Conservation (phyloP, 1,140 invertebrate species). For the Drosophila takahashii region DNA sequence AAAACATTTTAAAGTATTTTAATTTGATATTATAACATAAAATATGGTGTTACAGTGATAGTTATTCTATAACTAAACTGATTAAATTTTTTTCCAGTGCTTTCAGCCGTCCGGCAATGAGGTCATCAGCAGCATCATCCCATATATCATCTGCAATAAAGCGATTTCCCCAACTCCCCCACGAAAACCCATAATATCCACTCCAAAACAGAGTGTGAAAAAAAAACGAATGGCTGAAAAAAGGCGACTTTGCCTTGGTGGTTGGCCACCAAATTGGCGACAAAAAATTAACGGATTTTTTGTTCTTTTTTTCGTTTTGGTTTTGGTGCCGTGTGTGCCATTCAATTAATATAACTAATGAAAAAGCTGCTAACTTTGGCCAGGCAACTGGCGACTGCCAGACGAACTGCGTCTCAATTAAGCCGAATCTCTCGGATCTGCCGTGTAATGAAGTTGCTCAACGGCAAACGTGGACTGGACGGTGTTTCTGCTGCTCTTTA, state of each 20-base stretch:
- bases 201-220: slow-evolving; percentile 16
- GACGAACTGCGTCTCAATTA: slow-evolving; percentile 68
- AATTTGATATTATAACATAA: too few relatives aligned
- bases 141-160: slow-evolving; percentile 49
- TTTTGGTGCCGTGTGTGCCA: slow-evolving; percentile 42
- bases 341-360: slow-evolving; percentile 81
- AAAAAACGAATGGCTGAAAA: slow-evolving; percentile 13
- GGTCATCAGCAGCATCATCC: slow-evolving; percentile 25
- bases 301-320: slow-evolving; percentile 1
- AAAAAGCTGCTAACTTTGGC: slow-evolving; percentile 69
- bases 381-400: slow-evolving; percentile 27
- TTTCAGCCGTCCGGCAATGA: slow-evolving; percentile 23
- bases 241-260: slow-evolving; percentile 34
- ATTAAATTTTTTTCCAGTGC: background rate
- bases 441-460: slow-evolving; percentile 58
- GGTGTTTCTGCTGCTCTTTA: slow-evolving; percentile 34
- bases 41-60: too few relatives aligned
- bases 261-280: slow-evolving; percentile 43
- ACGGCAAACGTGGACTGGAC: slow-evolving; percentile 6
- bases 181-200: slow-evolving; percentile 35
- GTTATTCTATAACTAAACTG: too few relatives aligned
- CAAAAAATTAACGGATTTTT: slow-evolving; percentile 43
- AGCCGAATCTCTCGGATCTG: slow-evolving; percentile 38
- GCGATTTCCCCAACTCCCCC: slow-evolving; percentile 27
- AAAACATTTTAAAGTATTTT: too few relatives aligned